Percentiles rank a stretch among this genome's conserved stretches.
Evolutionary conservation across 2,797 vertebrate species (phyloP).

Genomic region (Synaphobranchus kaupii): DNA sequence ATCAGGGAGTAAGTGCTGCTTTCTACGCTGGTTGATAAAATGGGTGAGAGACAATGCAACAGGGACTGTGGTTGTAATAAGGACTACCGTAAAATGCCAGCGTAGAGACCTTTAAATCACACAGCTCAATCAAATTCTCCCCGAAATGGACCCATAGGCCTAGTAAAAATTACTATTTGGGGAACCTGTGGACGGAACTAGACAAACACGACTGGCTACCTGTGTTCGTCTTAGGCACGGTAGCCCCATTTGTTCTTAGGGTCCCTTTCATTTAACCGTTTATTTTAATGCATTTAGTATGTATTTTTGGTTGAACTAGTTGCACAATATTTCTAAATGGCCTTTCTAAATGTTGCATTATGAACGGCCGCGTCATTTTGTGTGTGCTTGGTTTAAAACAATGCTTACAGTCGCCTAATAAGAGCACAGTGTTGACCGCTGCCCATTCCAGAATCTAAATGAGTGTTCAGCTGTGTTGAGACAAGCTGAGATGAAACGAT

Average conservation of each 20-base stretch:
- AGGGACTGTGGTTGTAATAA: neutral
- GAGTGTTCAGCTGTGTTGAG: constrained; percentile 11
- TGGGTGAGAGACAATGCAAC: neutral
- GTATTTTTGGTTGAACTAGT: neutral
- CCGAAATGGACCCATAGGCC: neutral
- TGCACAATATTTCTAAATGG: neutral
- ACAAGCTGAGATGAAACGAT: constrained; percentile 32
- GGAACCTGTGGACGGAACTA: neutral
- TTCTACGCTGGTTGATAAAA: neutral
- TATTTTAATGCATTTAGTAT: neutral
- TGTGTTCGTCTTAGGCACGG: neutral
- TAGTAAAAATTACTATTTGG: neutral
- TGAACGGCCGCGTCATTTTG: neutral
- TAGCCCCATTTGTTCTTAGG: neutral
- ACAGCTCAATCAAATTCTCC: neutral
- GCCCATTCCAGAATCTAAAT: neutral
- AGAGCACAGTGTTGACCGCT: neutral
- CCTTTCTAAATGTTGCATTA: neutral
- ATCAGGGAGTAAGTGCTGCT: neutral
- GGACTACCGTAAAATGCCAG: neutral
- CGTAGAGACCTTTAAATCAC: neutral
- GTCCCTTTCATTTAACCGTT: neutral
- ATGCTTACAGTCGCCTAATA: neutral
- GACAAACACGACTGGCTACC: neutral
- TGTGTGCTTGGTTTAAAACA: neutral